Base-by-base conservation (phyloP, 2,888 invertebrate genomes). In the Nomada ruficornis region DNA sequence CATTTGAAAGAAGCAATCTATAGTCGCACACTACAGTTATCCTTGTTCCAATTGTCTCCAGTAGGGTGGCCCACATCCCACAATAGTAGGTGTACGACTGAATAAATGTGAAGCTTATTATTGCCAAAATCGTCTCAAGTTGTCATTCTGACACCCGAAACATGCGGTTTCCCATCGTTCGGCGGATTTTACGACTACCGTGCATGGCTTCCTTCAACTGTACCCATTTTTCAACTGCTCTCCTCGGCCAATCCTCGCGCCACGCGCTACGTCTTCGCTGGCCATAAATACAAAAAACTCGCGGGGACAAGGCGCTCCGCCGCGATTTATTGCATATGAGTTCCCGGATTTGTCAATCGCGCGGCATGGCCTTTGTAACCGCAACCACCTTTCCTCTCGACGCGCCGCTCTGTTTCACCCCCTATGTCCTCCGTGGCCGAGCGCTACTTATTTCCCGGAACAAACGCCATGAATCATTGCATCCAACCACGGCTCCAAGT, bases 271-370 rank as follows among this genome's bases (percentile, higher is more conserved):
- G 86, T 82, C 84, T 80, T 77, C 78, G 65, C 47, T 65, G 79
- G 82, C 86, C 88, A 89, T 91, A 91, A 91, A 92, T 91, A 91
- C 88, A 84, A 87, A 90, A 90, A 90, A 89, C 85, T 84, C 84
- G 71, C 80, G 81, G 82, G 84, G 87, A 86, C 89, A 83, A 20
- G 78, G 70, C 78, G 84, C 83, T 60, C 67, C 62, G 10, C 47
- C 69, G 74, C 86, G 91, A 93, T 93, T 93, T 93, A 93, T 93
- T 93, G 92, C 93, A 93, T 93, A 93, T 93, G 93, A 93, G 93
- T 92, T 93, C 87, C 85, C 88, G 90, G 91, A 92, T 93, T 93
- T 93, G 93, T 92, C 93, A 93, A 93, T 92, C 90, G 90, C 50
- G 64, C 60, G 29, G 62, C 73, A 52, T 59, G 52, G 15, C 65